phyloP scores from a whole-genome alignment of 2,888 invertebrate species.

The Gastrophysa polygoni region DNA sequence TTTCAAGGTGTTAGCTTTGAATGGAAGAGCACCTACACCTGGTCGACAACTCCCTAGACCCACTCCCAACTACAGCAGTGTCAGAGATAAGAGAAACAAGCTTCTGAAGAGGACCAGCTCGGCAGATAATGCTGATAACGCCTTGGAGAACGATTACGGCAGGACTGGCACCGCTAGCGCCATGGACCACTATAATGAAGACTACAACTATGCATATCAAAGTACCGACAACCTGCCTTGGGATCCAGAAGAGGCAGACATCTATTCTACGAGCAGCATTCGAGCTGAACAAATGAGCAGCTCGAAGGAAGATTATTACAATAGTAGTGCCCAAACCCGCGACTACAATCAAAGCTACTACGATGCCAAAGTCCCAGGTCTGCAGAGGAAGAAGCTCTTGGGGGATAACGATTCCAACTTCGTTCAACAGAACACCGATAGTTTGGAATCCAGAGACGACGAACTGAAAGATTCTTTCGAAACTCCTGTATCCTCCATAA shows the following conservation, averaged over 20 bases:
- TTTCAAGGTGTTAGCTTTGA: constrained; percentile 6
- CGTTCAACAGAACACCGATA: constrained; percentile 59
- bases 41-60: constrained; percentile 62
- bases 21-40: constrained; percentile 38
- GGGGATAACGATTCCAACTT: constrained; percentile 50
- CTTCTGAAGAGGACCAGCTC: constrained; percentile 56
- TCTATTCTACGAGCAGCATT: constrained; percentile 25
- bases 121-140: constrained; percentile 54
- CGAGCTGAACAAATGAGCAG: constrained; percentile 28
- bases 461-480: constrained; percentile 64
- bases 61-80: constrained; percentile 52
- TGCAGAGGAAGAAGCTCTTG: constrained; percentile 49
- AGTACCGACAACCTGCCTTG: constrained; percentile 66
- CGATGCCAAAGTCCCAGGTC: constrained; percentile 17
- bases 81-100: constrained; percentile 52
- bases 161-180: constrained; percentile 55
- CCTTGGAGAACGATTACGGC: constrained; percentile 52
- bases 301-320: constrained; percentile 44
- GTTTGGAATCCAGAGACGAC: constrained; percentile 63
- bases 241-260: constrained; percentile 33
- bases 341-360: constrained; percentile 35
- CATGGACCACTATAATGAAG: constrained; percentile 65
- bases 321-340: constrained; percentile 47
- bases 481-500: constrained; percentile 61
- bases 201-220: constrained; percentile 74